Evolutionary conservation across 2,113 vertebrate genomes (phyloP).

Genomic region (Hemichromis elongatus): DNA sequence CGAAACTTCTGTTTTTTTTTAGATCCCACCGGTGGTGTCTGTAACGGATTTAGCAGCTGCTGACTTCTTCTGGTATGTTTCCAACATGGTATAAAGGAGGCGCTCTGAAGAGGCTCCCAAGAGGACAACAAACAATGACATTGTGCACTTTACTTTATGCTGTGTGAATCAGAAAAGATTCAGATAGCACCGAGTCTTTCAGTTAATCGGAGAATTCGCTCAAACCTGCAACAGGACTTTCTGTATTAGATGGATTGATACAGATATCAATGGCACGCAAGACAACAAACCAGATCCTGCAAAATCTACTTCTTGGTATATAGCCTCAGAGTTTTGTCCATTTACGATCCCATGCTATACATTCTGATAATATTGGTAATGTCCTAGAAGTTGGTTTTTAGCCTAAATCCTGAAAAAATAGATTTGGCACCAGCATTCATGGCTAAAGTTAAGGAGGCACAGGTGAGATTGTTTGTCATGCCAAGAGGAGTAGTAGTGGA

Average conservation of each 20-base stretch:
- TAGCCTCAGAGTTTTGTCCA: background rate
- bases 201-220: background rate
- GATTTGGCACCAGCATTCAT: background rate
- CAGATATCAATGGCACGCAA: background rate
- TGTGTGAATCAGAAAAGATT: background rate
- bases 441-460: background rate
- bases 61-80: background rate
- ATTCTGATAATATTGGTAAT: background rate
- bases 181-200: background rate
- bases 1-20: background rate
- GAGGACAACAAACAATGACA: background rate
- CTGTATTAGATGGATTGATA: background rate
- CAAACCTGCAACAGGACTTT: background rate
- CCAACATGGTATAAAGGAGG: background rate
- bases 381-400: background rate
- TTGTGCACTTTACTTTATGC: background rate
- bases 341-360: background rate
- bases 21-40: background rate
- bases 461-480: background rate
- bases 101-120: background rate
- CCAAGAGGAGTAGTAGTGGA: background rate
- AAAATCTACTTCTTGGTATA: background rate
- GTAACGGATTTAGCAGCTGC: conserved; percentile 6
- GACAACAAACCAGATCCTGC: background rate
- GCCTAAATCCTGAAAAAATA: background rate